Evolutionary conservation across 2,888 invertebrate genomes (phyloP), one percentile per base, ranked within the genome.

Genomic region (Mactromeris polynyma): DNA sequence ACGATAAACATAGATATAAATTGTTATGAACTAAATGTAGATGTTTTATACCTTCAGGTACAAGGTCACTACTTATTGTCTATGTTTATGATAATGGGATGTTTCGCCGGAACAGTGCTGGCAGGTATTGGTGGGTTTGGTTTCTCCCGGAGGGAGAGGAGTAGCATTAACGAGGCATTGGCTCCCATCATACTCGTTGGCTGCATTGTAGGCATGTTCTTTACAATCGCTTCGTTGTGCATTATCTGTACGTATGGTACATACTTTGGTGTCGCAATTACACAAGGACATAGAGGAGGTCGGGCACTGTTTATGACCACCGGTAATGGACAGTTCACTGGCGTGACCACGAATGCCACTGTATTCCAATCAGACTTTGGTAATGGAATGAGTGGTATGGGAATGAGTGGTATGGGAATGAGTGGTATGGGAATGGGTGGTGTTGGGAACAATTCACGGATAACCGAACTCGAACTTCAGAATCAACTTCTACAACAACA

Each of bases 401-500:
- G 26, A 7, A 51, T 21, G 14, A 83, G 46, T 51, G 33, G 38
- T n/a, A 64, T 36, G 36, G 38, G 31, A 64, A 46, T 46, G 19
- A 17, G 21, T 46, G 17, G 17, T 46, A 7, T 17, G 46, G 46
- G 46, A 11, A 46, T 46, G 19, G 21, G 21, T 26, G 33, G 33
- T 54, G 19, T 11, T 1, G 33, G 33, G 31, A 81, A 26, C 17
- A 46, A 14, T 81, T 31, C 31, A 1, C 73, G 69, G 33, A 46
- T 83, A 33, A 40, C 69, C 33, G 69, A 83, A 38, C 40, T 83
- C 19, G 83, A 73, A 51, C 33, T 36, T 38, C 81, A 86, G 36
- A 86, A 81, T 64, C 82, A 54, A 19, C 79, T 82, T 51, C 83
- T 78, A n/a, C 87, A 83, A 21, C 54, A 87, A 21, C 87, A 83